A percentile compares a stretch with the other conserved stretches of the same genome.
These are phyloP conservation scores for Drosophila repleta DNA, from an alignment of 1,140 invertebrate genomes.

Conservation along the genomic window DNA sequence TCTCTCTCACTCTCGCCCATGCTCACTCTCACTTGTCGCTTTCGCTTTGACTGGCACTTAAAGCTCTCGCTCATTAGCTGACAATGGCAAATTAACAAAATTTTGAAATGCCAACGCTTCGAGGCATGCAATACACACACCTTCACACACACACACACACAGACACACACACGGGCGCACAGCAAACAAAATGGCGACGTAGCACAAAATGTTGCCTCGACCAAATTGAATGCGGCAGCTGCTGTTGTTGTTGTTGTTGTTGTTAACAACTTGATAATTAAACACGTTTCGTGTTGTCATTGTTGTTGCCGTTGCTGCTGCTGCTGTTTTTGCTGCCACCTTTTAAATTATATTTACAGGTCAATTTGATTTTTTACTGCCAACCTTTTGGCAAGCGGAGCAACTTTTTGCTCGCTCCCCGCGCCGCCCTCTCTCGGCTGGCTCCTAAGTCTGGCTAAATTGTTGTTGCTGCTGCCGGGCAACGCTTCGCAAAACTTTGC, in stretches of 20 bases:
- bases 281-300: slow-evolving; percentile 65
- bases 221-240: slow-evolving; percentile 43
- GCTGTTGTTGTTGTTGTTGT: slow-evolving; percentile 54
- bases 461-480: slow-evolving; percentile 41
- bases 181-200: slow-evolving; percentile 37
- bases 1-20: neutral
- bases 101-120: slow-evolving; percentile 19
- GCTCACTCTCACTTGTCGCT: neutral
- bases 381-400: slow-evolving; percentile 49
- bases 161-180: slow-evolving; percentile 3
- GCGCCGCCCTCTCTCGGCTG: neutral
- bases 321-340: slow-evolving; percentile 56
- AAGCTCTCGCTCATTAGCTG: slow-evolving; percentile 36
- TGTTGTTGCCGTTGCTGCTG: slow-evolving; percentile 25
- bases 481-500: slow-evolving; percentile 68
- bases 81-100: slow-evolving; percentile 49
- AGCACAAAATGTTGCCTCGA: slow-evolving; percentile 36
- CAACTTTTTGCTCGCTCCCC: slow-evolving; percentile 27
- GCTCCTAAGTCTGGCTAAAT: slow-evolving; percentile 3
- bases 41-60: slow-evolving; percentile 1
- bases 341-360: slow-evolving; percentile 81
- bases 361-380: slow-evolving; percentile 78
- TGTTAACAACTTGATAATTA: slow-evolving; percentile 82
- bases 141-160: slow-evolving; percentile 4
- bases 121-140: slow-evolving; percentile 18